Evolutionary conservation across 2,888 invertebrate genomes (phyloP), one percentile per base, ranked within the genome.

Genomic region (Cerastoderma edule): DNA sequence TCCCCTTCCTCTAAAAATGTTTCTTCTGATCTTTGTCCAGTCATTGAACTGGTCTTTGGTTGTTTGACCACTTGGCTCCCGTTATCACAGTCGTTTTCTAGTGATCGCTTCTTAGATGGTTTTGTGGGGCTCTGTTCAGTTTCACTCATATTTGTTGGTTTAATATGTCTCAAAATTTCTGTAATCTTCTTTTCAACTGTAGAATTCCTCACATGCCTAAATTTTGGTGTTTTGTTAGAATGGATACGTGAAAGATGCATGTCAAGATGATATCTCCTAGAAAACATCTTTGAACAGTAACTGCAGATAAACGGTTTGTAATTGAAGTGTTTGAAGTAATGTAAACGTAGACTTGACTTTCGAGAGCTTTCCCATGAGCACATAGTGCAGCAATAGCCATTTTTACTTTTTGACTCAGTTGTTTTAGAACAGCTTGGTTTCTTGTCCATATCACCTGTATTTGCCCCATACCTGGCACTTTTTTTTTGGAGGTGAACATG

Each of bases 241-340:
- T 85, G 85, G 1, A 24, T 10, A 19, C 30, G 39, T n/a, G 48
- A 46, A 5, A 64, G 30, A 64, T 85, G 85, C 2, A 35, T 35
- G 39, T 56, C 74, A 1, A 78, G 44, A 57, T 71, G 57, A 19
- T 57, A 67, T 6, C 48, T 16, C 19, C 53, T 48, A 28, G 63
- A 39, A 10, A 71, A 72, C 0, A 35, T 28, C 33, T 28, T 48
- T 0, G 33, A 68, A 73, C 85, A 85, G 39, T 79, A 76, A n/a
- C 67, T 67, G 72, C 85, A 85, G 22, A 60, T 35, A 67, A 66
- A 78, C 24, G 84, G 84, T 22, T 73, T 76, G 44, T 84, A 85
- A 6, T 67, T 66, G 27, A 80, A 81, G 67, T 83, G 83, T 13
- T 50, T 56, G 33, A 57, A 72, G 32, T 82, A 60, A 63, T 85